Conservation (phyloP, 1,140 invertebrate genomes). For the Meteorus sp. region DNA sequence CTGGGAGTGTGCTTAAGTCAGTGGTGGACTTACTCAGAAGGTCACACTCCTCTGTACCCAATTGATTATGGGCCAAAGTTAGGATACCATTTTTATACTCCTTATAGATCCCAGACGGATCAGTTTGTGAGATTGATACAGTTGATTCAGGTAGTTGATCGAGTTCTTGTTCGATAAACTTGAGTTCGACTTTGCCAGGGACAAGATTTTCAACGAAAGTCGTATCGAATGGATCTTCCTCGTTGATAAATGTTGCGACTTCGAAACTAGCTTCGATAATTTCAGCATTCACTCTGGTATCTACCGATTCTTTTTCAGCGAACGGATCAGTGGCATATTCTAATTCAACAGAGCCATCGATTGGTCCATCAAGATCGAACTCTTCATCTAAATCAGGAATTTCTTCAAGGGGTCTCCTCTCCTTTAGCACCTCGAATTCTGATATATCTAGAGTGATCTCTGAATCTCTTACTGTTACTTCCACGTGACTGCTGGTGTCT, state of each 20-base stretch:
- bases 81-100: conserved; percentile 52
- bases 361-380: conserved; percentile 46
- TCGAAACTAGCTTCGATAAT: conserved; percentile 54
- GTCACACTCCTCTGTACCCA: conserved; percentile 57
- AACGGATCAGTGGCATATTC: conserved; percentile 53
- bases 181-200: conserved; percentile 68
- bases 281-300: conserved; percentile 38
- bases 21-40: conserved; percentile 74
- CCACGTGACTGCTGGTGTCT: conserved; percentile 9
- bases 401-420: conserved; percentile 53
- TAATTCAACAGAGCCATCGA: conserved; percentile 33
- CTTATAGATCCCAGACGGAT: conserved; percentile 60
- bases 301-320: conserved; percentile 43
- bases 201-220: conserved; percentile 78
- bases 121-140: conserved; percentile 51
- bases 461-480: conserved; percentile 27
- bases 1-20: conserved; percentile 71
- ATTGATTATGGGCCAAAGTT: conserved; percentile 27
- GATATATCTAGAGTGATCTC: conserved; percentile 44
- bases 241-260: conserved; percentile 52
- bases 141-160: conserved; percentile 50
- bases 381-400: conserved; percentile 57
- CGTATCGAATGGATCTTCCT: conserved; percentile 83
- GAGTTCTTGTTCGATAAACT: conserved; percentile 66
- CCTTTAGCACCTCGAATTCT: conserved; percentile 50